Evolutionary conservation across 92 coral and sea anemone species (phyloP).

Genomic region (Scolanthus callimorphus): DNA sequence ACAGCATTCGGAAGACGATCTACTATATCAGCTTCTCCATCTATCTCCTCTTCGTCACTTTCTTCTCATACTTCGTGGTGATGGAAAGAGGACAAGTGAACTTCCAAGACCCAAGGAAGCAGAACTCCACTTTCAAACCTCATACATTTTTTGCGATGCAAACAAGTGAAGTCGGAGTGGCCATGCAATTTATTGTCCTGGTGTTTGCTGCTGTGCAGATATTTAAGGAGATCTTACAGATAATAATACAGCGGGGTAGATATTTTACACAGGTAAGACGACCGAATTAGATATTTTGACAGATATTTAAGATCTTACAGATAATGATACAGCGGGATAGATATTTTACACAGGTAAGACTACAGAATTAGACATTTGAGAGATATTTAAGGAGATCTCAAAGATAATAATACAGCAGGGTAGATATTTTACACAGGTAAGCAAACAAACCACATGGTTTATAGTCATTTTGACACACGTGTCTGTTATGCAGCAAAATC

Average conservation of each 20-base stretch:
- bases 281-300: too few relatives aligned
- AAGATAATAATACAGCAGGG: conserved; percentile 62
- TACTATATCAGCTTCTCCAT: conserved; percentile 54
- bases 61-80: conserved; percentile 48
- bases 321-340: conserved; percentile 50
- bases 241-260: conserved; percentile 49
- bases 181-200: conserved; percentile 17
- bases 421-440: conserved; percentile 47
- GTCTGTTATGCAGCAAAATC: too few relatives aligned
- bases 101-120: not conserved
- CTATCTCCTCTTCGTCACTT: conserved; percentile 40
- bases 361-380: too few relatives aligned
- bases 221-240: conserved; percentile 63
- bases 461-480: too few relatives aligned
- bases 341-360: conserved; percentile 45
- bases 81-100: conserved; percentile 40
- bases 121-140: conserved; percentile 8
- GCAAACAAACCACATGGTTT: too few relatives aligned
- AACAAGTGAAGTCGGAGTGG: not conserved
- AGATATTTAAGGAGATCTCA: conserved; percentile 48
- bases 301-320: conserved; percentile 59
- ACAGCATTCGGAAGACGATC: conserved; percentile 54
- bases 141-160: conserved; percentile 7
- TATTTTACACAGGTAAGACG: conserved; percentile 46
- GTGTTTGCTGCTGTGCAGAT: conserved; percentile 48